Conservation (phyloP, 2,888 invertebrate genomes). For the Pomacea canaliculata region DNA sequence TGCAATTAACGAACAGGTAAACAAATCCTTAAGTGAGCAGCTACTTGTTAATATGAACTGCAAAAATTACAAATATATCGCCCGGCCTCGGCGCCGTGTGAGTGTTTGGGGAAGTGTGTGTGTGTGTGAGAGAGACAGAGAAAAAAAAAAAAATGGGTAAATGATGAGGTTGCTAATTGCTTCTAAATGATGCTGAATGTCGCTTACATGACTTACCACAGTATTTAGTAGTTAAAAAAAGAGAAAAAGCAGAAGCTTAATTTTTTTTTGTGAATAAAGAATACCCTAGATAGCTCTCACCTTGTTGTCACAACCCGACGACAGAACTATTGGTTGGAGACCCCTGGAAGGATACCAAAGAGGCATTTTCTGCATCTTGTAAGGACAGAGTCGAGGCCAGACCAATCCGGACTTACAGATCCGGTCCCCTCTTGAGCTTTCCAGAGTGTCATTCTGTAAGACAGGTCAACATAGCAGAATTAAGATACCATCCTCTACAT, state of each 20-base stretch:
- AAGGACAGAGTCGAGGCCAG: slow-evolving; percentile 47
- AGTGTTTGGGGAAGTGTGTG: neutral
- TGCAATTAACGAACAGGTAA: neutral
- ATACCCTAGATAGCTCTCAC: neutral
- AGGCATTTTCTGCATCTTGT: slow-evolving; percentile 30
- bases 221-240: too few relatives aligned
- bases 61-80: neutral
- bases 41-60: neutral
- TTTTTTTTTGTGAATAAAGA: too few relatives aligned
- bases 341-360: slow-evolving; percentile 25
- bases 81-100: too few relatives aligned
- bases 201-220: too few relatives aligned
- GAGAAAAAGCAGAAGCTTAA: too few relatives aligned
- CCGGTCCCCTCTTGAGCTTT: slow-evolving; percentile 62
- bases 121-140: neutral
- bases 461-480: neutral
- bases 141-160: neutral
- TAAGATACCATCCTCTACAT: too few relatives aligned
- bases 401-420: slow-evolving; percentile 53
- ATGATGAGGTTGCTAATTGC: neutral
- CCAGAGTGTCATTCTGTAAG: slow-evolving; percentile 46
- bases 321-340: slow-evolving; percentile 22
- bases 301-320: slow-evolving; percentile 21
- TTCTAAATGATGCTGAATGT: too few relatives aligned
- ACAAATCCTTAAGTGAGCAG: neutral